Evolutionary conservation across 2,113 vertebrate species (phyloP).

Genomic region (Egretta garzetta): DNA sequence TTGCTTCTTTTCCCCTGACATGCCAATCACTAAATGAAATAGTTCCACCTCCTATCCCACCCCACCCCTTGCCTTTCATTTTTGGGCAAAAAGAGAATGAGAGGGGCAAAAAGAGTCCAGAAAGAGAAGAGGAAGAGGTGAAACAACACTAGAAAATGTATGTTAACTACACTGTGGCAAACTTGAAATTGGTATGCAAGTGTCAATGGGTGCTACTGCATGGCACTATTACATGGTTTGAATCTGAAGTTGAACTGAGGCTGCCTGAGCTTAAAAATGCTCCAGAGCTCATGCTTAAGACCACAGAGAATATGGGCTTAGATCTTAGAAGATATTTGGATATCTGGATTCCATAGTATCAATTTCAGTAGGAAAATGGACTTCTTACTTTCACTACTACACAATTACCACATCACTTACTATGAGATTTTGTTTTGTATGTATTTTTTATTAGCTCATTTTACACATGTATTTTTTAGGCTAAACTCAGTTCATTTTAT

Average conservation of each 20-base stretch:
- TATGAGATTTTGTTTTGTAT: accelerated
- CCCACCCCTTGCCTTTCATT: neutral
- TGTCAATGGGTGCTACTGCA: neutral
- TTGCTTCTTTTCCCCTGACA: neutral
- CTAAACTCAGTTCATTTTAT: neutral
- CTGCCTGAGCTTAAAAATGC: neutral
- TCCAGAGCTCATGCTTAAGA: neutral
- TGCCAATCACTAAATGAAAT: neutral
- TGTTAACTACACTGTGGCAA: neutral
- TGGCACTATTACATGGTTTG: neutral
- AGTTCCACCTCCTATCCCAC: neutral
- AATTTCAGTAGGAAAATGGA: neutral
- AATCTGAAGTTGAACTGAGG: neutral
- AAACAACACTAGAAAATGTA: neutral
- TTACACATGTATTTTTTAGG: neutral
- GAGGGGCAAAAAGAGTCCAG: too few species aligned
- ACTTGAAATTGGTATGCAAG: neutral
- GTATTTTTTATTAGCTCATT: neutral
- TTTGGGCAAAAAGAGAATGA: neutral
- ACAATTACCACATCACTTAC: accelerated
- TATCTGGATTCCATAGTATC: neutral
- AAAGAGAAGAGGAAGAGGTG: neutral
- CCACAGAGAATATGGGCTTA: neutral
- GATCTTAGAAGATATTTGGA: neutral
- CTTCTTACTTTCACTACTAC: neutral